phyloP scores from a whole-genome alignment of 2,797 vertebrate species.

The Aulostomus chinensis region DNA sequence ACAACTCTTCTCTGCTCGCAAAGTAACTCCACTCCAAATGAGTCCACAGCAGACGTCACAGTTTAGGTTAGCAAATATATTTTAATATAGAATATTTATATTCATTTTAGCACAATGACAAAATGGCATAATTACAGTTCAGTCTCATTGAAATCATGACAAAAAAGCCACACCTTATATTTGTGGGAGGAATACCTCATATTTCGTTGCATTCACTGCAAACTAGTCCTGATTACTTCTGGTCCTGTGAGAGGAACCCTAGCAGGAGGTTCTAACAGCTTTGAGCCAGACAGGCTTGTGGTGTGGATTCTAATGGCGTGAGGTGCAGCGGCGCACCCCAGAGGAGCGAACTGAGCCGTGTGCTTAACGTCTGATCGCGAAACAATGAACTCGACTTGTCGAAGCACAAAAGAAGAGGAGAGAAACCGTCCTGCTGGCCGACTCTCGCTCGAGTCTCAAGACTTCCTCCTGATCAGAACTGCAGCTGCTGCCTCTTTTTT shows the following conservation, averaged over 20 bases:
- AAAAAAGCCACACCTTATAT: constrained; percentile 66
- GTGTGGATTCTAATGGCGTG: constrained; percentile 4
- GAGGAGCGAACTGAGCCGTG: no score
- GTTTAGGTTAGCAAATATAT: constrained; percentile 85
- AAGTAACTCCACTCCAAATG: no score
- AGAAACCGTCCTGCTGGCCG: no score
- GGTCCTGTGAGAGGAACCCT: constrained; percentile 41
- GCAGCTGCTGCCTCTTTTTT: no score
- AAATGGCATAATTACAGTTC: constrained; percentile 80
- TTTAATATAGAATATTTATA: constrained; percentile 87
- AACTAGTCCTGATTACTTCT: constrained; percentile 55
- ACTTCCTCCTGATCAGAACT: no score
- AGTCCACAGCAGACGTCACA: constrained; percentile 2
- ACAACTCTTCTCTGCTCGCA: no score
- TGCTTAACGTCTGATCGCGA: no score
- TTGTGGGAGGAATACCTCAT: constrained; percentile 49
- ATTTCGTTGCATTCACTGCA: constrained; percentile 55
- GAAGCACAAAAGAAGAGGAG: no score
- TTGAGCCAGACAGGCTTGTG: constrained; percentile 46
- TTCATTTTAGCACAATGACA: constrained; percentile 85
- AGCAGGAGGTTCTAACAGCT: constrained; percentile 64
- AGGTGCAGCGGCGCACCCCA: no score
- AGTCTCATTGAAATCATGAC: constrained; percentile 80
- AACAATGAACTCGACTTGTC: no score
- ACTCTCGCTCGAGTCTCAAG: no score